Base-by-base conservation (phyloP, 2,113 vertebrate genomes). In the Tenrec ecaudatus region DNA sequence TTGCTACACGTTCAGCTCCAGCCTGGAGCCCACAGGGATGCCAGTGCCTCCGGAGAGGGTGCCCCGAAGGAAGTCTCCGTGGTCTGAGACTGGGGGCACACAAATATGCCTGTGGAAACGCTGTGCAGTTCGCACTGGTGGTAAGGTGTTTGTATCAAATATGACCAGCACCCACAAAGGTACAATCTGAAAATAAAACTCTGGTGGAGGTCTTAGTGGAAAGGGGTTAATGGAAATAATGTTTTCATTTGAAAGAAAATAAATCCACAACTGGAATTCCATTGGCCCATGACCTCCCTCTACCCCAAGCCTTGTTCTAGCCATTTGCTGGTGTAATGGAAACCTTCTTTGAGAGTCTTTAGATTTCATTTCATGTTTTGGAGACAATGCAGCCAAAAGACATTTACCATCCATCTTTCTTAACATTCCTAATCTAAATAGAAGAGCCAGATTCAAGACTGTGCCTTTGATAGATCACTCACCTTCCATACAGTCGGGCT, bases 331-430 rank as follows among this genome's bases (percentile, higher is more conserved):
- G 90, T 83, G 91, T 98, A 98, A 99, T 98, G 98, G 98, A 98
- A 98, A 97, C 97, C 98, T 98, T 98, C 98, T 98, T 95, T 95
- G 97, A 98, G 98, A 98, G 98, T 97, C 98, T 98, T 98, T 96
- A 97, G 96, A 98, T 98, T 99, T 98, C 97, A 93, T 98, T 98
- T 98, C 98, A 98, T 98, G 98, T 97, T 98, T 98, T 98, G 98
- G 98, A 98, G 98, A 99, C 98, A 98, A 98, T 87, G 98, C 98
- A 98, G 97, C 97, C 96, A 97, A 96, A 97, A 98, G 98, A 98
- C 98, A 94, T 97, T 98, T 94, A 95, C 98, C 98, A 99, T 99
- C 98, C 98, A 98, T 99, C 99, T 99, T 99, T 98, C 98, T 98
- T 98, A 99, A 98, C 98, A 95, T 96, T 98, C 98, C 98, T 98